Evolutionary conservation across 2,888 invertebrate genomes (phyloP).

Genomic region (Agrotis ipsilon): DNA sequence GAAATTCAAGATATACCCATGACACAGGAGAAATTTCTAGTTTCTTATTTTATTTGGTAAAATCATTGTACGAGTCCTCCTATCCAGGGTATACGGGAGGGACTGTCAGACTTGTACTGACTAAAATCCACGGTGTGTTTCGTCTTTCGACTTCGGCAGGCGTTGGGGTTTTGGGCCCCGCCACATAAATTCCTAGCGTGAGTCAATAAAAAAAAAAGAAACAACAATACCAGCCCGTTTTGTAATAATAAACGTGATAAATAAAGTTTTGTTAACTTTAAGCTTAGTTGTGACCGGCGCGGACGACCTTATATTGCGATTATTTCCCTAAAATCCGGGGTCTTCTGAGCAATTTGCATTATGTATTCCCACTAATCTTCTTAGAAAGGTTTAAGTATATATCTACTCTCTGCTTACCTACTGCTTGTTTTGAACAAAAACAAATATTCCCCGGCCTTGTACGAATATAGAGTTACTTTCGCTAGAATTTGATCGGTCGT

Average conservation of each 20-base stretch:
- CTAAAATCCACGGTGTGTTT: no score
- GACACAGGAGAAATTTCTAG: no score
- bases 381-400: slow-evolving; percentile 38
- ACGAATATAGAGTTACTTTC: slow-evolving; percentile 38
- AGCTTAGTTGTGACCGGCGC: slow-evolving; percentile 32
- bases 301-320: slow-evolving; percentile 40
- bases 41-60: no score
- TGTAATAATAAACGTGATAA: slow-evolving; percentile 11
- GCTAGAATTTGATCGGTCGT: slow-evolving; percentile 49
- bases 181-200: no score
- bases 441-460: slow-evolving; percentile 33
- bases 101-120: no score
- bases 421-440: slow-evolving; percentile 43
- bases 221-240: slow-evolving; percentile 23
- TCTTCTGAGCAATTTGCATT: slow-evolving; percentile 27
- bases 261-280: slow-evolving; percentile 43
- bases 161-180: no score
- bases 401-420: slow-evolving; percentile 1
- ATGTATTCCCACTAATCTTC: slow-evolving; percentile 58
- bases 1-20: slow-evolving; percentile 15
- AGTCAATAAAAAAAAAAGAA: no score
- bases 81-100: no score
- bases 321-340: slow-evolving; percentile 38
- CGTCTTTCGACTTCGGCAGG: no score
- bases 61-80: no score